phyloP scores from a whole-genome alignment of 2,113 vertebrate species.

The Athene cunicularia region DNA sequence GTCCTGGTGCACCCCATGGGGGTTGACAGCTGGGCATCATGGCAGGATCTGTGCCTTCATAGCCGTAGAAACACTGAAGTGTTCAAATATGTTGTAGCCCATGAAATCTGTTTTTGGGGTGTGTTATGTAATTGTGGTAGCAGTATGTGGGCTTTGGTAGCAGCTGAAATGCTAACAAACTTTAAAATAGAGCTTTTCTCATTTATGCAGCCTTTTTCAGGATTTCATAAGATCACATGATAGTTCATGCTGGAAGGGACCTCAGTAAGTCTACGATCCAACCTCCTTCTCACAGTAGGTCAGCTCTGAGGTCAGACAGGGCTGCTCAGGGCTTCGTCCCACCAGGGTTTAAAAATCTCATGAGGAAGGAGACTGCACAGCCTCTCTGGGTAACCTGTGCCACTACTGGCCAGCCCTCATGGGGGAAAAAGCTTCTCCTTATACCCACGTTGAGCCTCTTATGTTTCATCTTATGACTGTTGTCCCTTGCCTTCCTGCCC shows the following conservation, averaged over 20 bases:
- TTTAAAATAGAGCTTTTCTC: background rate
- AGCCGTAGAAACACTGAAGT: background rate
- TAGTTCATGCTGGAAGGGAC: background rate
- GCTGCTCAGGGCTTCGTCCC: background rate
- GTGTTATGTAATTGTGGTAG: background rate
- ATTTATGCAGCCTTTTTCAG: background rate
- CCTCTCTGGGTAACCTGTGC: background rate
- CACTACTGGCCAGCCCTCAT: background rate
- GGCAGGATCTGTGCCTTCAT: background rate
- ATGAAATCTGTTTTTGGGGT: background rate
- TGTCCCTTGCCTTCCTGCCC: background rate
- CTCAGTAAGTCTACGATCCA: background rate
- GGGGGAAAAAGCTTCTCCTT: background rate
- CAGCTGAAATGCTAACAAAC: background rate
- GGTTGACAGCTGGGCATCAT: background rate
- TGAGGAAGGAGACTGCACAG: background rate
- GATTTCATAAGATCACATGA: background rate
- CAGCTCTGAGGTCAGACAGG: background rate
- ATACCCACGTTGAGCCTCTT: background rate
- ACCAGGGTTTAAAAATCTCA: background rate
- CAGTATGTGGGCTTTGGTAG: background rate
- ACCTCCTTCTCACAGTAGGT: background rate
- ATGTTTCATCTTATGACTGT: background rate
- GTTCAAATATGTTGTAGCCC: background rate
- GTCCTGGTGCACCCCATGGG: background rate